Base-by-base conservation (phyloP, 1,140 invertebrate species). In the Zophobas atratus region DNA sequence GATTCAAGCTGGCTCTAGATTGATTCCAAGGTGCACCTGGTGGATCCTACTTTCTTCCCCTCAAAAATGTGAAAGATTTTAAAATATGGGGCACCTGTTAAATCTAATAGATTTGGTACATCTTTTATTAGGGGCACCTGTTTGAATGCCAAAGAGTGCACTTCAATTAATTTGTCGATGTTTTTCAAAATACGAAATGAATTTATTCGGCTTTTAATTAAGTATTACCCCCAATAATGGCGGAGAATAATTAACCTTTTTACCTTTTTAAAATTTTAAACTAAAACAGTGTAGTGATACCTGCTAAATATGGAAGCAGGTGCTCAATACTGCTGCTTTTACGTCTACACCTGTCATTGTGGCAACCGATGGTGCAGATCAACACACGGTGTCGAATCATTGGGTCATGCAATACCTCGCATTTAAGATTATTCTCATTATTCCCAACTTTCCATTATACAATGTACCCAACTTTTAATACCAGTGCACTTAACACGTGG, bases 271-370 rank as follows among this genome's bases (percentile, higher is more conserved):
- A 43, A 67, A 67, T 67, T 67, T 67, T 67, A 41, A 67, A 32
- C 71, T 56, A 73, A 72, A 73, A 73, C 55, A 56, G 49, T 73
- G 71, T 75, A 49, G 57, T 63, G 73, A 75, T 75, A 75, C 73
- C 73, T 75, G 73, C 73, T 75, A 75, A 75, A 75, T 75, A 75
- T 75, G 73, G 73, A 75, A 63, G 73, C 73, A 75, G 73, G 73
- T 73, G 71, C 71, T 73, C 71, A 73, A 73, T 73, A 73, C 71
- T 57, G 73, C 73, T 75, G 73, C 73, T 63, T 60, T 49, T 75
- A 60, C 73, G 73, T 75, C 73, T 63, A 75, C 73, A 75, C 73
- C 73, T 75, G 73, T 75, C 73, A 75, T 75, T 75, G 73, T 63
- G 57, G 73, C 73, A 63, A 51, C 73, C 73, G 73, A 75, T 75